Percentiles rank a stretch among this genome's conserved stretches.
phyloP scores from a whole-genome alignment of 1,140 invertebrate genomes.

The Coboldia fuscipes region DNA sequence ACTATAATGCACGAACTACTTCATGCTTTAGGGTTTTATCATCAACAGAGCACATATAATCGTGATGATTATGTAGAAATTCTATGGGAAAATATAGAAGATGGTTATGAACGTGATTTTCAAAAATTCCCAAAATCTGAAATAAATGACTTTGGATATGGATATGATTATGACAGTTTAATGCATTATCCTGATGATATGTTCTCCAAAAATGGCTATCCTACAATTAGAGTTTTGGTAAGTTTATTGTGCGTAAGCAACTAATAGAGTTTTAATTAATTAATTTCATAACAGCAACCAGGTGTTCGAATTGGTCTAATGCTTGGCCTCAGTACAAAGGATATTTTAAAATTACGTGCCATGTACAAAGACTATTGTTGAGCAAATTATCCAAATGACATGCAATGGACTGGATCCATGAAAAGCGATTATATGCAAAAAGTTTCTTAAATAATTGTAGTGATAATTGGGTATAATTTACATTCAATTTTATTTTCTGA shows the following conservation, averaged over 20 bases:
- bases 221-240: constrained; percentile 37
- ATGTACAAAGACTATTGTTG: constrained; percentile 36
- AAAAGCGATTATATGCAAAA: no score
- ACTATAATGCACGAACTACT: constrained; percentile 44
- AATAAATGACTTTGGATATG: constrained; percentile 24
- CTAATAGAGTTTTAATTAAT: no score
- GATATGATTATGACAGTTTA: constrained; percentile 45
- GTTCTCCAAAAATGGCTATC: constrained; percentile 44
- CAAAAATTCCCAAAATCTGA: constrained; percentile 24
- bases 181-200: constrained; percentile 55
- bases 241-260: no score
- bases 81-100: constrained; percentile 29
- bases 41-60: constrained; percentile 36
- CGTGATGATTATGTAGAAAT: constrained; percentile 33
- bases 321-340: constrained; percentile 36
- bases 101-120: constrained; percentile 26
- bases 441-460: no score
- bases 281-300: no score
- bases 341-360: constrained; percentile 35
- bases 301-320: constrained; percentile 52
- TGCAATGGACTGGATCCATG: no score
- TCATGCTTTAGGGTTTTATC: constrained; percentile 34
- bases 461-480: no score
- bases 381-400: no score
- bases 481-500: no score